phyloP scores from a whole-genome alignment of 2,797 vertebrate species.

The Epinephelus malabaricus region DNA sequence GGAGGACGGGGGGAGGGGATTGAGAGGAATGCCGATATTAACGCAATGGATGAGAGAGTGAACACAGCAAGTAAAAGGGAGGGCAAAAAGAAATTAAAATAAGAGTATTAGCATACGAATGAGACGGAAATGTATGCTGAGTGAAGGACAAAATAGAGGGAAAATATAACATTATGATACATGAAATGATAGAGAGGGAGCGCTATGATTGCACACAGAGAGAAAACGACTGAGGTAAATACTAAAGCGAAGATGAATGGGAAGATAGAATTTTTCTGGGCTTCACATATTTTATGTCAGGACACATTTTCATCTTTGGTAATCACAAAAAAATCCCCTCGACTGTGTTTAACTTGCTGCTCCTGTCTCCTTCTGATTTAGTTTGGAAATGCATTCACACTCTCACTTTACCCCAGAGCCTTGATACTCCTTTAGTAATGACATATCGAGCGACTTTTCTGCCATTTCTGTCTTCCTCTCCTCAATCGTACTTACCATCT shows the following conservation, averaged over 20 bases:
- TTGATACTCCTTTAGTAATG: constrained; percentile 18
- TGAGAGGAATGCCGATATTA: constrained; percentile 68
- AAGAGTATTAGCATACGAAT: constrained; percentile 74
- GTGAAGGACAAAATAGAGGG: constrained; percentile 48
- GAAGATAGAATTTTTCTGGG: constrained; percentile 28
- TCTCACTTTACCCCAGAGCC: constrained; percentile 25
- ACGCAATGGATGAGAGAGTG: constrained; percentile 60
- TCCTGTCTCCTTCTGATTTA: constrained; percentile 24
- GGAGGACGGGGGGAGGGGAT: constrained; percentile 30
- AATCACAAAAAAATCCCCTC: constrained; percentile 42
- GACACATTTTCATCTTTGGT: constrained; percentile 44
- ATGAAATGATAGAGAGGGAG: constrained; percentile 36
- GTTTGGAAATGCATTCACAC: constrained; percentile 30
- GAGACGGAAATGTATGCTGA: constrained; percentile 40
- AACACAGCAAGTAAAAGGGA: constrained; percentile 57
- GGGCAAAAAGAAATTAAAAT: constrained; percentile 58
- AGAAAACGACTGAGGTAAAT: constrained; percentile 34
- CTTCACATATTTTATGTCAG: constrained; percentile 21
- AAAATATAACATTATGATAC: constrained; percentile 40
- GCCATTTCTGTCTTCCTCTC: constrained; percentile 20
- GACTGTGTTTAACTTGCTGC: constrained; percentile 34
- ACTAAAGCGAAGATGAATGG: constrained; percentile 34
- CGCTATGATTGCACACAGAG: constrained; percentile 8
- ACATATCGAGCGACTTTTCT: constrained; percentile 27
- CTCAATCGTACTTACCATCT: neutral